phyloP scores from a whole-genome alignment of 2,113 vertebrate species.

The Oplegnathus fasciatus region DNA sequence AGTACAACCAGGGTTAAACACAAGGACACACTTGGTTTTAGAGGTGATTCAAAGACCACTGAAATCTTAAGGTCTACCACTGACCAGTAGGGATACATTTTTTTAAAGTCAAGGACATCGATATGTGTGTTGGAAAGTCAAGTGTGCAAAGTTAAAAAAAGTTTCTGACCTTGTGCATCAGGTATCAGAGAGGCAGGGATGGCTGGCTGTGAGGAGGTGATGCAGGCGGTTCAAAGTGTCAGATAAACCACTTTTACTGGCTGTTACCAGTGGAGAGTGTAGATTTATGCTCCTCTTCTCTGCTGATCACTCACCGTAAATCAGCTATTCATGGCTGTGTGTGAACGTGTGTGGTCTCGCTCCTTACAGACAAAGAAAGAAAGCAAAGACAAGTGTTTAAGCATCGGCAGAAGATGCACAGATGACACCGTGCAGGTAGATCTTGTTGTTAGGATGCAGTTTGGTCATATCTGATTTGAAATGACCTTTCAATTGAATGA shows the following conservation, averaged over 20 bases:
- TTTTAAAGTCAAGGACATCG: background rate
- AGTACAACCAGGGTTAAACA: background rate
- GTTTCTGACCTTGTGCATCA: slow-evolving; percentile 36
- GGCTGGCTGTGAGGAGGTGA: slow-evolving; percentile 5
- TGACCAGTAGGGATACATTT: background rate
- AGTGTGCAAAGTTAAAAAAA: too few species aligned
- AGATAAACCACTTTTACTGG: slow-evolving; percentile 50
- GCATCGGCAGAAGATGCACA: background rate
- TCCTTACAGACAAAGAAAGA: background rate
- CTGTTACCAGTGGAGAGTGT: slow-evolving; percentile 27
- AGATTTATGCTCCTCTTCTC: slow-evolving; percentile 60
- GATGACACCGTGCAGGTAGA: background rate
- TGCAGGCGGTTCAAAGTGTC: slow-evolving; percentile 39
- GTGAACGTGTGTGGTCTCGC: background rate
- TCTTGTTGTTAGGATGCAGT: slow-evolving; percentile 7
- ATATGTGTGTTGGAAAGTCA: background rate
- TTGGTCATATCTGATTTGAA: slow-evolving; percentile 39
- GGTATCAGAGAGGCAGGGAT: background rate
- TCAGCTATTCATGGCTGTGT: slow-evolving; percentile 43
- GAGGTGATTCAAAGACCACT: background rate
- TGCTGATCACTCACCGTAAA: slow-evolving; percentile 58
- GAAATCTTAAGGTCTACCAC: background rate
- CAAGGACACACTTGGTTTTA: background rate
- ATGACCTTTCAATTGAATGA: slow-evolving; percentile 37
- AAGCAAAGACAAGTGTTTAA: slow-evolving; percentile 9